Evolutionary conservation across 2,888 invertebrate species (phyloP).

Genomic region (Platynereis dumerilii): DNA sequence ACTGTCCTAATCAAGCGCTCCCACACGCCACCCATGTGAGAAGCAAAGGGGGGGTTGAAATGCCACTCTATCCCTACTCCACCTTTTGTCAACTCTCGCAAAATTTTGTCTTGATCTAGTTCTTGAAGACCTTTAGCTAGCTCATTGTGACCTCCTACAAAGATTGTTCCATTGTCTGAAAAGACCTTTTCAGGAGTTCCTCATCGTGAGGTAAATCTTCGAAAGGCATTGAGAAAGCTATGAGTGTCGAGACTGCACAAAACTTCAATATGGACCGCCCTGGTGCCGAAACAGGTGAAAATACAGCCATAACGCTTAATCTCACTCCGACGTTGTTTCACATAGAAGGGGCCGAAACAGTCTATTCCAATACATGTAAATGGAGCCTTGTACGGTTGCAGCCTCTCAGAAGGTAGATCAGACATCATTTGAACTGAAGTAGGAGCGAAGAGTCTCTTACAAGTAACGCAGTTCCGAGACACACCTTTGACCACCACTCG

Average conservation of each 20-base stretch:
- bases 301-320: slow-evolving; percentile 42
- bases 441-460: slow-evolving; percentile 21
- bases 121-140: slow-evolving; percentile 15
- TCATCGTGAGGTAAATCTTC: slow-evolving; percentile 6
- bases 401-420: slow-evolving; percentile 36
- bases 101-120: slow-evolving; percentile 17
- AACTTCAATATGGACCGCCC: slow-evolving; percentile 17
- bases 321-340: slow-evolving; percentile 41
- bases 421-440: slow-evolving; percentile 31
- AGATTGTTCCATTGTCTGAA: slow-evolving; percentile 18
- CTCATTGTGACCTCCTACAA: slow-evolving; percentile 25
- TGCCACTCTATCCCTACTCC: slow-evolving; percentile 13
- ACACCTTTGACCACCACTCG: not conserved
- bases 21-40: too few species aligned
- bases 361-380: slow-evolving; percentile 43
- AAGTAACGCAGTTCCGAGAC: slow-evolving; percentile 20
- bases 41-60: slow-evolving; percentile 40
- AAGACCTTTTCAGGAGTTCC: slow-evolving; percentile 2
- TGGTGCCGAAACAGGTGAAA: slow-evolving; percentile 25
- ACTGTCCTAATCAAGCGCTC: slow-evolving; percentile 42
- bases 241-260: slow-evolving; percentile 13
- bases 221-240: slow-evolving; percentile 12
- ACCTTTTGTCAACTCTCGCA: too few species aligned
- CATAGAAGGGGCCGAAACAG: slow-evolving; percentile 43
- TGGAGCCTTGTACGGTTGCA: slow-evolving; percentile 35